Base-by-base conservation (phyloP, 1,140 invertebrate genomes). In the Pectinophora gossypiella region DNA sequence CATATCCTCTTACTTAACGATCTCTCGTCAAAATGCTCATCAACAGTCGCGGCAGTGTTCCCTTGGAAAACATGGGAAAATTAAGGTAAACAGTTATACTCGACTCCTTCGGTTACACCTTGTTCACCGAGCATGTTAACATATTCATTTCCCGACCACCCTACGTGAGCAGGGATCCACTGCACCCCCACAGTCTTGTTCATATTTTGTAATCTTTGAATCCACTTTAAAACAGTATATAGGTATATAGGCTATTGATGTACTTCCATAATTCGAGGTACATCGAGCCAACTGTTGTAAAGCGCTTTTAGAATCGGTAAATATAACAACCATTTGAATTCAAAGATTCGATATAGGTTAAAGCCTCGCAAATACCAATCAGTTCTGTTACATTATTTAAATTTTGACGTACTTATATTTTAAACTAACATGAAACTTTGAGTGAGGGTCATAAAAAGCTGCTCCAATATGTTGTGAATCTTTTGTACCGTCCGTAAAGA, bases 131-230 rank as follows among this genome's bases (percentile, higher is more conserved):
- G 19, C 12, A 19, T 1, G 15, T 49, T 32, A n/a, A 20, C 48
- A 16, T 49, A 4, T 22, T 49, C 48, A 16, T 49, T 49, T 1
- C 35, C 27, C 10, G 7, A 7, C 3, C 36, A 19, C 4, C 48
- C 48, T 12, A 49, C 32, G 38, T 38, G 48, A n/a, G 48, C 16
- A 19, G 48, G 48, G n/a, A 49, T 36, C 48, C 48, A 49, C 21
- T 49, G 48, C 10, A 49, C 6, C n/a, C 10, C 16, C 2, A 40
- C 16, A 15, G n/a, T 6, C 16, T 40, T 16, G 2, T 40, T 40
- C n/a, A 6, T 1, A 10, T 40, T 40, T 7, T 40, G 7, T 16
- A 40, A 40, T 7, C 16, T 40, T 12, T 18, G 4, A 27, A 49
- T 38, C 5, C 15, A 36, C 9, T 38, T 16, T 5, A 49, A 7